phyloP scores from a whole-genome alignment of 2,888 invertebrate genomes.

The Pardosa pseudoannulata region DNA sequence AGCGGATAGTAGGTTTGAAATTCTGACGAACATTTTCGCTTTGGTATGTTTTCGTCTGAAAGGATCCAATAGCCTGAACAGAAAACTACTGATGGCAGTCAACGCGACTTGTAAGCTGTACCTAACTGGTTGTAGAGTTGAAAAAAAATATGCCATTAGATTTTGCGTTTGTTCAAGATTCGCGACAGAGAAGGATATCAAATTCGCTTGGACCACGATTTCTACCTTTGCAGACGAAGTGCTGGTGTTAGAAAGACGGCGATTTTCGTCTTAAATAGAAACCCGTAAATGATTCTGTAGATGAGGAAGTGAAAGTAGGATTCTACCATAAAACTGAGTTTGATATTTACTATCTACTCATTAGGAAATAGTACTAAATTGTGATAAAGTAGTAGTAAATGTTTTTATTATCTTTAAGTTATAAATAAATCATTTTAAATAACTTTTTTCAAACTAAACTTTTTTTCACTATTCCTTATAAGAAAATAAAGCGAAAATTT shows the following conservation, averaged over 20 bases:
- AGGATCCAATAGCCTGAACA: slow-evolving; percentile 78
- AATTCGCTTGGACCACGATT: slow-evolving; percentile 79
- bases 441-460: too few species aligned
- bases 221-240: slow-evolving; percentile 75
- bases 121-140: slow-evolving; percentile 89
- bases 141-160: slow-evolving; percentile 91
- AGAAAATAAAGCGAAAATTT: too few species aligned
- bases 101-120: slow-evolving; percentile 79
- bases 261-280: too few species aligned
- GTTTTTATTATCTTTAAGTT: too few species aligned
- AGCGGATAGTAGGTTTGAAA: slow-evolving; percentile 90
- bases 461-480: too few species aligned
- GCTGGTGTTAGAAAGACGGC: not conserved
- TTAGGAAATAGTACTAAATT: too few species aligned
- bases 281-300: too few species aligned
- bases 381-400: too few species aligned
- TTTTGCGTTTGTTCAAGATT: slow-evolving; percentile 95
- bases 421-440: too few species aligned
- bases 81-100: not conserved
- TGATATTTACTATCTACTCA: too few species aligned
- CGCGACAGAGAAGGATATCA: slow-evolving; percentile 87
- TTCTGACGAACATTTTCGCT: slow-evolving; percentile 87
- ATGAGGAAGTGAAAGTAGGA: too few species aligned
- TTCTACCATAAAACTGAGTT: too few species aligned
- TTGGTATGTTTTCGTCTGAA: slow-evolving; percentile 92